Base-by-base conservation (phyloP, 2,888 invertebrate genomes). In the Xanthorhoe spadicearia region DNA sequence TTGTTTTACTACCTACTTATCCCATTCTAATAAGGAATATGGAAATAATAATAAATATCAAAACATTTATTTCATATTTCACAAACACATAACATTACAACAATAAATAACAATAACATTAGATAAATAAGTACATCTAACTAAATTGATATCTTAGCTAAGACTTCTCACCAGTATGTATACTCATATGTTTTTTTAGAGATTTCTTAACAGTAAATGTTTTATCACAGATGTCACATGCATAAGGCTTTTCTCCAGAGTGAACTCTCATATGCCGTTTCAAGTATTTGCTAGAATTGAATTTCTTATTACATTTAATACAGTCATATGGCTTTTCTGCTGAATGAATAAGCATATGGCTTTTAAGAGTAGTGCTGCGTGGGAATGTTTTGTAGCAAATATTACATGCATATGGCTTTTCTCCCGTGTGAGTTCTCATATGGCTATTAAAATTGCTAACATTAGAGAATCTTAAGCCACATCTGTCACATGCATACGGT, bases 401-500 rank as follows among this genome's bases (percentile, higher is more conserved):
- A 19, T 23, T 61, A 28, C 68, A 68, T 2, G 50, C 54, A 61
- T 68, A 68, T 32, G 68, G 68, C n/a, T 54, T 64, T 48, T 61
- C 68, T 10, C 68, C 68, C 6, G 68, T 68, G 46, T 68, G 68
- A 13, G 61, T 68, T 56, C 68, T 53, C 61, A 64, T 64, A 48
- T 68, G 68, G 19, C 64, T 64, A 53, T 70, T 61, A 13, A 60
- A 61, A 58, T 63, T 54, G 13, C 59, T 71, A 10, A 62, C 59
- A 64, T 68, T 65, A 2, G 64, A 67, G 19, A 70, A 70, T 43
- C 65, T 60, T 51, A 63, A 13, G 17, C 65, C 64, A 60, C 69
- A 70, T 58, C 66, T 61, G 23, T 68, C 68, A 54, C 68, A 68
- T 2, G 68, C 68, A 64, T 68, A 68, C 2, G 68, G 68, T 18